phyloP scores from a whole-genome alignment of 2,113 vertebrate genomes.

The Xiphorhynchus elegans region DNA sequence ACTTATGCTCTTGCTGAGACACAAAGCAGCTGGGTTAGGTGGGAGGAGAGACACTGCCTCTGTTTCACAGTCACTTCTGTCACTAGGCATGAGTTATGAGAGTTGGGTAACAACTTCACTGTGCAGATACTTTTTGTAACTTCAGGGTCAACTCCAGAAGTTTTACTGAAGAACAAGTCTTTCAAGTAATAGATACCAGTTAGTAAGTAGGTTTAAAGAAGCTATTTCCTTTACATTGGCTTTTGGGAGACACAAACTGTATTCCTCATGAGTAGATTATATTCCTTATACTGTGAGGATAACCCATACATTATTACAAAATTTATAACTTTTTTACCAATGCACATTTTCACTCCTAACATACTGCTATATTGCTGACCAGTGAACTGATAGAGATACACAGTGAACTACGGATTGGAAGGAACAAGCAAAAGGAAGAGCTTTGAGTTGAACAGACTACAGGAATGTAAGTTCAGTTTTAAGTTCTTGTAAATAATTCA shows the following conservation, averaged over 20 bases:
- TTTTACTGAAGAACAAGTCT: neutral
- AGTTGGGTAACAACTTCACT: slow-evolving; percentile 5
- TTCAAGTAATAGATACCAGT: neutral
- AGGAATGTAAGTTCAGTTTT: neutral
- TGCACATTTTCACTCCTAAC: neutral
- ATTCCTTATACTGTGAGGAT: neutral
- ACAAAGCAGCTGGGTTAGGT: slow-evolving; percentile 47
- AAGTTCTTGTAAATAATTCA: neutral
- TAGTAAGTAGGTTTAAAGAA: neutral
- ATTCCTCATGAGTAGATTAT: neutral
- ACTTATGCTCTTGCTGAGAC: slow-evolving; percentile 55
- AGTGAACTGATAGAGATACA: neutral
- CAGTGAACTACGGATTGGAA: neutral
- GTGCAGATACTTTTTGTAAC: neutral
- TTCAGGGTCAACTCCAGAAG: neutral
- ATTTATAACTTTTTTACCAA: neutral
- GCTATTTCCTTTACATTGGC: neutral
- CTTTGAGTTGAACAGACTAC: neutral
- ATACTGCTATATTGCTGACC: neutral
- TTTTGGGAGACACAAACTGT: neutral
- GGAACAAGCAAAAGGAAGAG: neutral
- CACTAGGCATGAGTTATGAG: neutral
- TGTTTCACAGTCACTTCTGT: slow-evolving; percentile 39
- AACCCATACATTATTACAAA: neutral
- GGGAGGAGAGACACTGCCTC: slow-evolving; percentile 17